These are phyloP conservation scores for Orchesella cincta DNA, from an alignment of 1,140 invertebrate genomes.

Conservation along the genomic window DNA sequence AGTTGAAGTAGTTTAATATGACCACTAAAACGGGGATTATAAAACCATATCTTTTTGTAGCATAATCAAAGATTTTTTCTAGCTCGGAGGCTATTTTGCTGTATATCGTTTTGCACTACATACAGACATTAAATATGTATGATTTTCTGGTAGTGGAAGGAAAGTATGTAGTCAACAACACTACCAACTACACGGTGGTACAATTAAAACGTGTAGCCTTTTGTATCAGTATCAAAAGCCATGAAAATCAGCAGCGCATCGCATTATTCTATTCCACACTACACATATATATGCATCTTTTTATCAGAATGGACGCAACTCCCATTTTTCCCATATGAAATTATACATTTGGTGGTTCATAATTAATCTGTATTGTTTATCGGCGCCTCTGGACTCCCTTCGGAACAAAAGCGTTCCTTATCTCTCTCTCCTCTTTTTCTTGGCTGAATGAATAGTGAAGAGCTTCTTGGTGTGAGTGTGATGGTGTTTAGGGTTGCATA, in stretches of 20 bases:
- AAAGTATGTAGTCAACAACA: no score
- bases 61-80: no score
- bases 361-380: conserved; percentile 51
- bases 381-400: conserved; percentile 47
- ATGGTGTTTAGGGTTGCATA: not conserved
- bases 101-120: no score
- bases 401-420: conserved; percentile 22
- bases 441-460: conserved; percentile 11
- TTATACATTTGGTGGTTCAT: conserved; percentile 34
- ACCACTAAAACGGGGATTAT: no score
- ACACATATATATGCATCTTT: not conserved
- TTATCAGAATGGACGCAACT: conserved; percentile 16
- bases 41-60: no score
- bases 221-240: not conserved
- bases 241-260: not conserved
- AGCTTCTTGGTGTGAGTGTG: not conserved
- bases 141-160: no score
- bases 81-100: no score
- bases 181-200: no score
- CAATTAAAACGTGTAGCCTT: not conserved
- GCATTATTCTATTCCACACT: conserved; percentile 1
- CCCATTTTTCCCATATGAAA: conserved; percentile 30
- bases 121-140: no score
- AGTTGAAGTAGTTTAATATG: no score
- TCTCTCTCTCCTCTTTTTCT: conserved; percentile 7